Conservation (phyloP, 2,113 vertebrate genomes). For the Syrrhaptes paradoxus region DNA sequence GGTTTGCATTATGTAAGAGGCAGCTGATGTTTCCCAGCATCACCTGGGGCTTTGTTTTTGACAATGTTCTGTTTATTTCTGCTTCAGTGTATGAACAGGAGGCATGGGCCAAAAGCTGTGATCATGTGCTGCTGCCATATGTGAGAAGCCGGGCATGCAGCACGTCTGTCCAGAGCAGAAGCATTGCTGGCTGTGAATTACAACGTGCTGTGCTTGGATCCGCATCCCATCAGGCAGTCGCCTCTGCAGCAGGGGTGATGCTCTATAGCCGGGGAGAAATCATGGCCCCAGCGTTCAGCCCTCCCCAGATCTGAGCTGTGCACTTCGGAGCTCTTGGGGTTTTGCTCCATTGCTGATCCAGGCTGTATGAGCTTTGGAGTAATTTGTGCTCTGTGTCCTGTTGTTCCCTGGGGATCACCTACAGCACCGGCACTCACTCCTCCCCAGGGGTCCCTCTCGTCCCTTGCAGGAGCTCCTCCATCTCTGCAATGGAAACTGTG, state of each 20-base stretch:
- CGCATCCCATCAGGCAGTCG: not conserved
- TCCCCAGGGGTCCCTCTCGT: not conserved
- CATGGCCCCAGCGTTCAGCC: not conserved
- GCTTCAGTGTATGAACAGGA: not conserved
- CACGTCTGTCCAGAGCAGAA: fast-evolving
- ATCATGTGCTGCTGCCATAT: not conserved
- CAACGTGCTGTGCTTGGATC: not conserved
- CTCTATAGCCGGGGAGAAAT: not conserved
- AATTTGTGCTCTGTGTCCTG: not conserved
- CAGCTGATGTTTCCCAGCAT: not conserved
- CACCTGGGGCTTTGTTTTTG: not conserved
- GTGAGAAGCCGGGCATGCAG: not conserved
- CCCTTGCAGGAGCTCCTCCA: not conserved
- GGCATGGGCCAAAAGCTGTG: not conserved
- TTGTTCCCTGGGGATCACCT: not conserved
- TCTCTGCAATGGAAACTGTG: no score
- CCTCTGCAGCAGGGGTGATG: not conserved
- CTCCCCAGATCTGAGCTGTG: not conserved
- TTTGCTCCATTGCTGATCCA: not conserved
- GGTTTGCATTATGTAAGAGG: not conserved
- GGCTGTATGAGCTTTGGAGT: not conserved
- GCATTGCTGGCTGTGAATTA: not conserved
- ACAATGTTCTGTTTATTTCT: not conserved
- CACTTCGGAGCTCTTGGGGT: not conserved
- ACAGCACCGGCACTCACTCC: not conserved